Evolutionary conservation across 2,113 vertebrate genomes (phyloP), one percentile per base, ranked within the genome.

Genomic region (Lonchura striata): DNA sequence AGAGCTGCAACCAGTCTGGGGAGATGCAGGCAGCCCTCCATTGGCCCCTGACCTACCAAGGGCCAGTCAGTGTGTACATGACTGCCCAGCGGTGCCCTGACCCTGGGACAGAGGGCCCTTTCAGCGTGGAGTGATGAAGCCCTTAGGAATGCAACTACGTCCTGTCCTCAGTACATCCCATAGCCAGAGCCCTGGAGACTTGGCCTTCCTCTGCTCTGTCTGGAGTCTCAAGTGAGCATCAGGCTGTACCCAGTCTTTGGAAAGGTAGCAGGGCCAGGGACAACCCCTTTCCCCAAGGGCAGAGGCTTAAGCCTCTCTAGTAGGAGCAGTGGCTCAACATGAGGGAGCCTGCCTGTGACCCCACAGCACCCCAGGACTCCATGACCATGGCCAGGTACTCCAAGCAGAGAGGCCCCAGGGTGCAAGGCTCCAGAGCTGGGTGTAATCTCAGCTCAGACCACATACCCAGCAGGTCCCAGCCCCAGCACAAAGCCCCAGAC

Each of bases 191-290:
- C 33, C 42, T 0, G 0, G 20, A 35, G 10, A 47, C 59, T 33
- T 27, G 28, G 54, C 33, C 33, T 66, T 41, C 12, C 16, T 65
- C 68, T 39, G 23, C 50, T 64, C 23, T 1, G 1, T 31, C 1
- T 1, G 15, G 22, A 6, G 13, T 2, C 30, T 8, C 31, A 11
- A 1, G 1, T 1, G 15, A 72, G 49, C 52, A 79, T 15, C n/a
- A 50, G 33, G 17, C 46, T 68, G 25, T 53, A 63, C 33, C 20
- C n/a, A 7, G 37, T 31, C 63, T 65, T 39, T 25, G 30, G 33
- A 66, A 35, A 14, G 20, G 11, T 30, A 33, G 37, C 4, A 7
- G 50, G 37, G 64, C 23, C 1, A 10, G 19, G 47, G 44, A n/a
- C 21, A 80, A 53, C 13, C 35, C 41, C 63, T 39, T 23, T 70